Percentiles rank a stretch among this genome's conserved stretches.
These are phyloP conservation scores for Pemphigus obesinymphae DNA, from an alignment of 1,140 invertebrate genomes.

Conservation along the genomic window DNA sequence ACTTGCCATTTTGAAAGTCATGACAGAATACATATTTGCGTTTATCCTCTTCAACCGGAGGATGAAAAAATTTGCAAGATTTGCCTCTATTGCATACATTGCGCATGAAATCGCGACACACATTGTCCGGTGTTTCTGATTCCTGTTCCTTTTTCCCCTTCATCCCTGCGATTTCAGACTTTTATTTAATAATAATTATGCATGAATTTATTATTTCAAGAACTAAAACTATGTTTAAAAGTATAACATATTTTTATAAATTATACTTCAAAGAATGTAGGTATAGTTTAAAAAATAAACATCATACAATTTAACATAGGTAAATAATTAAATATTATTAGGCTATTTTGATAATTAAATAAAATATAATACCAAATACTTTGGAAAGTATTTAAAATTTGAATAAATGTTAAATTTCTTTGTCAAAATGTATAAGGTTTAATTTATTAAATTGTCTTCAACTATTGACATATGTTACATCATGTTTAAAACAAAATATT, in stretches of 20 bases:
- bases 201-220: not conserved
- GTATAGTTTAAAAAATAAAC: not conserved
- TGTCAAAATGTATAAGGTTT: too few relatives aligned
- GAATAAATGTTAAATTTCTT: not conserved
- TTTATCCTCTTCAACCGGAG: constrained; percentile 40
- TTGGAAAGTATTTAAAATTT: not conserved
- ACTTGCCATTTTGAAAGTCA: constrained; percentile 72
- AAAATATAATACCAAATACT: too few relatives aligned
- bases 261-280: not conserved
- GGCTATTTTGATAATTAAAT: not conserved
- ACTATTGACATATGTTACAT: too few relatives aligned
- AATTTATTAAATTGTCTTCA: not conserved
- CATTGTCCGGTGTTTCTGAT: constrained; percentile 41
- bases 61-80: constrained; percentile 61
- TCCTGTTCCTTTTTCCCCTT: constrained; percentile 30
- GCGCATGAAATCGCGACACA: constrained; percentile 61
- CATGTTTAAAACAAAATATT: not conserved
- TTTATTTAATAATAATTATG: constrained; percentile 11
- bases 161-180: constrained; percentile 34
- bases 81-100: constrained; percentile 70
- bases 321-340: not conserved
- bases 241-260: not conserved
- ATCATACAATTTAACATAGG: not conserved
- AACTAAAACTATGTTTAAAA: not conserved
- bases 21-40: constrained; percentile 65